Evolutionary conservation across 2,113 vertebrate species (phyloP).

Genomic region (Ploceus nigricollis): DNA sequence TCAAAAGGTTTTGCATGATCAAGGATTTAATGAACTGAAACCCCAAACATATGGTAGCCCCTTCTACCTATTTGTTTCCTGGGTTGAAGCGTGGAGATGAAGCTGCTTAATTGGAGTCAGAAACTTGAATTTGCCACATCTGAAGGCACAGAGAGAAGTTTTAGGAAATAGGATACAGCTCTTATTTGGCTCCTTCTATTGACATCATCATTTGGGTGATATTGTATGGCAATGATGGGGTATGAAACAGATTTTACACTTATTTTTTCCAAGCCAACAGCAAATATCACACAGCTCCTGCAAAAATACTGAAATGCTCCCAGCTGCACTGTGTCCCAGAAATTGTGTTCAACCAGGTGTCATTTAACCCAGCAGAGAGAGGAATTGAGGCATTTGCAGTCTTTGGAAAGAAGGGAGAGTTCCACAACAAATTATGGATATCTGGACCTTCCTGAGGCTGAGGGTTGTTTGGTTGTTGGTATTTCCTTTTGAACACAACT

Average conservation of each 20-base stretch:
- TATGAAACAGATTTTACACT: neutral
- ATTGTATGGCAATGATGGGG: neutral
- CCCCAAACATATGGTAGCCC: neutral
- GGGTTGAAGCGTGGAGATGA: neutral
- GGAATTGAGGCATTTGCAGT: rapidly evolving
- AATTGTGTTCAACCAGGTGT: neutral
- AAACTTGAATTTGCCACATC: neutral
- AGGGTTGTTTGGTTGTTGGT: neutral
- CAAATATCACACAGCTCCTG: neutral
- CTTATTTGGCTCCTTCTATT: neutral
- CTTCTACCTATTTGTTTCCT: slow-evolving; percentile 4
- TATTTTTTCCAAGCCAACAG: neutral
- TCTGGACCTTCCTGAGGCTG: neutral
- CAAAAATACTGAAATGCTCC: neutral
- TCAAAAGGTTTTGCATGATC: slow-evolving; percentile 10
- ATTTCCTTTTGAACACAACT: neutral
- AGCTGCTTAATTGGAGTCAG: neutral
- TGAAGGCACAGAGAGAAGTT: neutral
- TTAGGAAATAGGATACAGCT: neutral
- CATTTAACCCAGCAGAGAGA: neutral
- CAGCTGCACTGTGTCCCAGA: neutral
- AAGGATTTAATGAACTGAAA: slow-evolving; percentile 24
- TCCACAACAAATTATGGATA: neutral
- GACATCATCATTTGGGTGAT: neutral
- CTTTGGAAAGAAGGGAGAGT: neutral